phyloP scores from a whole-genome alignment of 2,888 invertebrate species.

The Luffia ferchaultella region DNA sequence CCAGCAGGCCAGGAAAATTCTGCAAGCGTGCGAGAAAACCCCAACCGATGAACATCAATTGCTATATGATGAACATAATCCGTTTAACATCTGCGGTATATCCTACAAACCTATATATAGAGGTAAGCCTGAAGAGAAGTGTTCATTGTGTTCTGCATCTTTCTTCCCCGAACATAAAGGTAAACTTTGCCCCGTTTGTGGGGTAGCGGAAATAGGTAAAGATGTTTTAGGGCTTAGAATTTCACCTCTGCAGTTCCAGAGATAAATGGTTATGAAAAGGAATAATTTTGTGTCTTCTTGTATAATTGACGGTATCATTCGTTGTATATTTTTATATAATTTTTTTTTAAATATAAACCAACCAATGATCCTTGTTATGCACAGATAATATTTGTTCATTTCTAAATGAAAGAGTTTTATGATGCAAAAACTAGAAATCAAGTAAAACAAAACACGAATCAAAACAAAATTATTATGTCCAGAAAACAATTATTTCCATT shows the following conservation, averaged over 20 bases:
- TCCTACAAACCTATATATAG: constrained; percentile 94
- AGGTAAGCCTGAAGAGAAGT: constrained; percentile 93
- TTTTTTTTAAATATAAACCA: too few species aligned
- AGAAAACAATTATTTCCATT: too few species aligned
- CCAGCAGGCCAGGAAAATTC: constrained; percentile 90
- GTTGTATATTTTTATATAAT: background rate
- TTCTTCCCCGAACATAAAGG: constrained; percentile 91
- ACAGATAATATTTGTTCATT: too few species aligned
- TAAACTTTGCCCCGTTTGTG: constrained; percentile 84
- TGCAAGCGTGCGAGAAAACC: constrained; percentile 93
- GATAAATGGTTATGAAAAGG: constrained; percentile 26
- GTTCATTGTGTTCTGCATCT: constrained; percentile 88
- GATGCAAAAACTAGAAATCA: too few species aligned
- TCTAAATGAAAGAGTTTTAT: too few species aligned
- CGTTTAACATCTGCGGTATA: constrained; percentile 92
- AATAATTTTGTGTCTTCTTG: constrained; percentile 6
- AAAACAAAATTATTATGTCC: too few species aligned
- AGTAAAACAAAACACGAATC: too few species aligned
- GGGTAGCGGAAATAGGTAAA: constrained; percentile 91
- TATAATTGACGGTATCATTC: constrained; percentile 4
- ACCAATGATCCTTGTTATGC: too few species aligned
- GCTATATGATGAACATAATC: constrained; percentile 97
- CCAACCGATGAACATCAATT: constrained; percentile 88
- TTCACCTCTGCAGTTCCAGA: constrained; percentile 65
- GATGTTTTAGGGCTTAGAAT: constrained; percentile 89